Evolutionary conservation across 2,888 invertebrate species (phyloP).

Genomic region (Adela reaumurella): DNA sequence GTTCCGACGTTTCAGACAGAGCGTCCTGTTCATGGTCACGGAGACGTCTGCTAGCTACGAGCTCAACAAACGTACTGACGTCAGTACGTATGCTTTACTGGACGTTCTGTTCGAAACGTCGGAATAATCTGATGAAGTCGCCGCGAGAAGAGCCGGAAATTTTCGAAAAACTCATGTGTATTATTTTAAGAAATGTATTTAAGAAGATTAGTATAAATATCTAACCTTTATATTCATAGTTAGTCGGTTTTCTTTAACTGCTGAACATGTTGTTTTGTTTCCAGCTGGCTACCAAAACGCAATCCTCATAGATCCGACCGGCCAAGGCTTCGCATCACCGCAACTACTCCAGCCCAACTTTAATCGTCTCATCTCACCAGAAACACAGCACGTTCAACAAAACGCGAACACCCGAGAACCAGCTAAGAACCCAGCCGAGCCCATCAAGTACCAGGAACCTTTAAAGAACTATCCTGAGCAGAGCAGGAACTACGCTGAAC

Average conservation of each 20-base stretch:
- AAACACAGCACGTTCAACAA: not conserved
- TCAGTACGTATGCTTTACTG: no score
- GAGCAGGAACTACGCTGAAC: not conserved
- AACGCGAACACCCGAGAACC: not conserved
- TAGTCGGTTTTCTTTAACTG: not conserved
- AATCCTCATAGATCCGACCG: conserved; percentile 28
- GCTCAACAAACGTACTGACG: no score
- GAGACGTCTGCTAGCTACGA: no score
- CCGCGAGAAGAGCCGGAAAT: no score
- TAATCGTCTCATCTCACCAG: not conserved
- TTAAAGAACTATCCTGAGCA: not conserved
- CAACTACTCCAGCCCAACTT: not conserved
- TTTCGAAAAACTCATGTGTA: no score
- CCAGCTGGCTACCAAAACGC: conserved; percentile 33
- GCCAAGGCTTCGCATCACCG: conserved; percentile 23
- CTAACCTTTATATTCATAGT: not conserved
- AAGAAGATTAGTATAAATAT: no score
- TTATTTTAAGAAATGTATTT: no score
- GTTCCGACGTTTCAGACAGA: no score
- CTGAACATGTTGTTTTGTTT: not conserved
- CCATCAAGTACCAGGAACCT: not conserved
- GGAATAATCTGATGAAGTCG: no score
- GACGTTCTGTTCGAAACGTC: no score
- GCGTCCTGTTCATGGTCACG: no score
- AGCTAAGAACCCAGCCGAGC: not conserved